Evolutionary conservation across 2,797 vertebrate genomes (phyloP).

Genomic region (Crocodylus rhombifer): DNA sequence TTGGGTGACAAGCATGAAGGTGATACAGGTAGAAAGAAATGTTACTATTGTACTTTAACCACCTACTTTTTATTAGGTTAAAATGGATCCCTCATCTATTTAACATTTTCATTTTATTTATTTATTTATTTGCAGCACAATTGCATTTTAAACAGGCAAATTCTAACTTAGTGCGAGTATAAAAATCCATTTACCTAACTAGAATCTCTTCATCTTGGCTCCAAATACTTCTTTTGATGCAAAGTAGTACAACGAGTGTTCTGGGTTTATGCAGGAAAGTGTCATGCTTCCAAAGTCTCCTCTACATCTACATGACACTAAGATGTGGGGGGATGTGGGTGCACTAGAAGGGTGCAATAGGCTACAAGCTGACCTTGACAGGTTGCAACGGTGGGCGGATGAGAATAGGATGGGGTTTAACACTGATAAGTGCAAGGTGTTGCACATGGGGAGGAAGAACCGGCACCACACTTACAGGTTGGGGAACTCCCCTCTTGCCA

Average conservation of each 20-base stretch:
- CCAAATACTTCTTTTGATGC: no score
- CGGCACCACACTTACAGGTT: no score
- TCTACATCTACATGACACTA: background rate
- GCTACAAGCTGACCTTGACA: no score
- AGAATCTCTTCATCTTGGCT: background rate
- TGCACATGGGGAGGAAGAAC: no score
- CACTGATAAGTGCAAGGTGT: no score
- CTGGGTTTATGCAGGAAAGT: background rate
- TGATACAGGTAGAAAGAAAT: background rate
- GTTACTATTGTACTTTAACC: accelerated
- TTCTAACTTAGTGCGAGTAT: background rate
- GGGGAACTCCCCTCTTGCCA: no score
- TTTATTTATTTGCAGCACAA: background rate
- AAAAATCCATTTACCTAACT: background rate
- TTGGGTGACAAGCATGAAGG: background rate
- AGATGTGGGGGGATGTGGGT: no score
- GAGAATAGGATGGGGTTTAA: no score
- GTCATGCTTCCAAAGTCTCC: background rate
- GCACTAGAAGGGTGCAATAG: no score
- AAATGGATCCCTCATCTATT: background rate
- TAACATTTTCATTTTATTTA: background rate
- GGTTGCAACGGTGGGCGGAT: no score
- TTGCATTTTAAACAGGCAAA: background rate
- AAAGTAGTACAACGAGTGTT: background rate
- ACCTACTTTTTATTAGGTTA: background rate